Base-by-base conservation (phyloP, 2,888 invertebrate genomes). In the Drosophila acutilabella region DNA sequence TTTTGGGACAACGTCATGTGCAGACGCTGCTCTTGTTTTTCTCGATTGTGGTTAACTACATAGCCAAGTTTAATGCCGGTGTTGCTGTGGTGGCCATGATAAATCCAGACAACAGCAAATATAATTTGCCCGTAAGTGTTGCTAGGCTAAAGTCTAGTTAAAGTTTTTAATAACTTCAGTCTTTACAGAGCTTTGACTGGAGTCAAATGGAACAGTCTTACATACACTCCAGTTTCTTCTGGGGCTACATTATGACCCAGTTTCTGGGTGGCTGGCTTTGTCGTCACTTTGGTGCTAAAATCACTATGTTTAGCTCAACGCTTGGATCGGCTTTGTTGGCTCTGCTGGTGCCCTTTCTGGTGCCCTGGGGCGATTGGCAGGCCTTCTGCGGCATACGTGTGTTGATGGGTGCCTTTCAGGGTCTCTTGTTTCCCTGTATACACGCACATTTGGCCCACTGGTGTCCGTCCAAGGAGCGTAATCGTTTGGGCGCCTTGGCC, bases 71-170 rank as follows among this genome's bases (percentile, higher is more conserved):
- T 42, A 95, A 95, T 86, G 93, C 95, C 78, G 95, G 95, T 0
- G 95, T 96, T 1, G 95, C 95, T 0, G 94, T 96, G 26, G 94
- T 96, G 0, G 96, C 96, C 13, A 96, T 96, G 96, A 95, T 95
- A 0, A 94, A 95, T 78, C 86, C 91, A 0, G 89, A 90, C 0
- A 91, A 92, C 4, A 92, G 92, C 3, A 93, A 93, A 89, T 93
- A 93, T 0, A 89, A 93, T 73, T 93, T 93, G 70, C 90, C 92
- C 26, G 94, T 94, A 90, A 91, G 91, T 83, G 16, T 36, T 11
- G 0, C 30, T 23, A 23, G 1, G 14, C 5, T 14, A 14, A 33
- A 6, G 5, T 13, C 4, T 1, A 11, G n/a, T n/a, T 20, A n/a
- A 26, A n/a, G 13, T 10, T 40, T 10, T 20, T 20, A 20, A 20